A percentile compares a stretch with the other conserved stretches of the same genome.
These are phyloP conservation scores for Drosophila helvetica DNA, from an alignment of 2,888 invertebrate species.

Conservation along the genomic window DNA sequence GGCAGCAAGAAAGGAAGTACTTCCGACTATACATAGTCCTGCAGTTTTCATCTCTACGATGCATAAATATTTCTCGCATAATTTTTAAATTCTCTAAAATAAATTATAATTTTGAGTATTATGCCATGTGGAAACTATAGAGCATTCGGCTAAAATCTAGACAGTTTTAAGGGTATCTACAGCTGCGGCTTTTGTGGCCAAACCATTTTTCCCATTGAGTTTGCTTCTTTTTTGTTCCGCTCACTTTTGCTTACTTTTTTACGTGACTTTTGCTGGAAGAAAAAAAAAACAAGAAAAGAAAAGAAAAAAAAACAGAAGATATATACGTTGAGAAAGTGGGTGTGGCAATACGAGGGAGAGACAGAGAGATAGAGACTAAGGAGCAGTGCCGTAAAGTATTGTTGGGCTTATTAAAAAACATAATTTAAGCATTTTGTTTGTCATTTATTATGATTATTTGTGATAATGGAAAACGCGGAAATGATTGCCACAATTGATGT, in stretches of 20 bases:
- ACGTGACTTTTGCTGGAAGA: constrained; percentile 51
- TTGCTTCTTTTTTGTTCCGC: constrained; percentile 65
- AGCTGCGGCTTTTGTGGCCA: background rate
- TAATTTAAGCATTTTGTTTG: constrained; percentile 71
- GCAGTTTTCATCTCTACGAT: background rate
- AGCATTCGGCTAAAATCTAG: background rate
- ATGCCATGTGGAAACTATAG: background rate
- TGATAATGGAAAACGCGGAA: constrained; percentile 20
- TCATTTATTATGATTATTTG: constrained; percentile 80
- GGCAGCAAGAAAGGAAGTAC: background rate
- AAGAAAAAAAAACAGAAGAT: constrained; percentile 35
- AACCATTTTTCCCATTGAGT: constrained; percentile 14
- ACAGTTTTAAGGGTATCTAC: background rate
- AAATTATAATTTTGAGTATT: background rate
- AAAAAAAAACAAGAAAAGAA: constrained; percentile 19
- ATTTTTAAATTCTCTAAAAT: accelerated
- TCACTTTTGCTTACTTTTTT: constrained; percentile 65
- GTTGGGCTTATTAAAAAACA: constrained; percentile 71
- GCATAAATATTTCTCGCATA: background rate
- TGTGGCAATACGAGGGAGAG: background rate
- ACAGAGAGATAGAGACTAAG: background rate
- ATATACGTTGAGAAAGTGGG: constrained; percentile 4
- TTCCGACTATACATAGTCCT: too few species aligned
- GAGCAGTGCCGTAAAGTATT: constrained; percentile 61
- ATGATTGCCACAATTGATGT: background rate